Conservation (phyloP, 1,140 invertebrate species). For the Aphelenchoides besseyi region DNA sequence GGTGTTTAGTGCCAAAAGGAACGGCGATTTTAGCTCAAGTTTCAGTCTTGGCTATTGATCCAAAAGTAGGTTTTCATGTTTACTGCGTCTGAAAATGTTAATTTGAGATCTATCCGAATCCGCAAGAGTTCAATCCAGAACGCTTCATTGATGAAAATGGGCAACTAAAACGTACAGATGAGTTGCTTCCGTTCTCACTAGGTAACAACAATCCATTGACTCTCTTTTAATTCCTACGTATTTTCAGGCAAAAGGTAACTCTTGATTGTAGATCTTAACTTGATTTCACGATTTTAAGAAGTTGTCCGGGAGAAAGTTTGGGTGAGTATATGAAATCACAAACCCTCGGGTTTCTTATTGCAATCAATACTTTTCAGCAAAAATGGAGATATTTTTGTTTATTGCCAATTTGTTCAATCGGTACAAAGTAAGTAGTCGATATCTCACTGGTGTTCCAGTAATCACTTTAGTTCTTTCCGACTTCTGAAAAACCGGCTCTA, state of each 20-base stretch:
- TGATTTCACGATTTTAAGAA: no score
- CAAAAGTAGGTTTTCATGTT: neutral
- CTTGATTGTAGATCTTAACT: no score
- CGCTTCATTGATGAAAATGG: constrained; percentile 24
- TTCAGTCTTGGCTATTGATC: constrained; percentile 3
- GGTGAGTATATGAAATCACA: no score
- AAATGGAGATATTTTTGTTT: constrained; percentile 9
- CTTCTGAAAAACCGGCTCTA: neutral
- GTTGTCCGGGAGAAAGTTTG: no score
- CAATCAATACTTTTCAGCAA: neutral
- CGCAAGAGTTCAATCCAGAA: constrained; percentile 15
- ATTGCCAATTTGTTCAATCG: constrained; percentile 1
- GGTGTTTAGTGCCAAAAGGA: neutral
- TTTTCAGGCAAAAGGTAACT: no score
- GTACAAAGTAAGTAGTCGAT: neutral
- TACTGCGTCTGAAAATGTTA: neutral
- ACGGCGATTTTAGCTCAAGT: constrained; percentile 8
- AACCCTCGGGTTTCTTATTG: neutral
- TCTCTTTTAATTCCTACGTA: no score
- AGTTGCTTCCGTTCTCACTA: neutral
- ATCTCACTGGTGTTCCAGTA: no score
- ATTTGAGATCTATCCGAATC: constrained; percentile 16
- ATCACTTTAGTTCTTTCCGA: constrained; percentile 1
- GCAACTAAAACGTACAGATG: neutral
- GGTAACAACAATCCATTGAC: no score